These are phyloP conservation scores for Drosophila albomicans DNA, from an alignment of 1,140 invertebrate genomes.

Conservation along the genomic window DNA sequence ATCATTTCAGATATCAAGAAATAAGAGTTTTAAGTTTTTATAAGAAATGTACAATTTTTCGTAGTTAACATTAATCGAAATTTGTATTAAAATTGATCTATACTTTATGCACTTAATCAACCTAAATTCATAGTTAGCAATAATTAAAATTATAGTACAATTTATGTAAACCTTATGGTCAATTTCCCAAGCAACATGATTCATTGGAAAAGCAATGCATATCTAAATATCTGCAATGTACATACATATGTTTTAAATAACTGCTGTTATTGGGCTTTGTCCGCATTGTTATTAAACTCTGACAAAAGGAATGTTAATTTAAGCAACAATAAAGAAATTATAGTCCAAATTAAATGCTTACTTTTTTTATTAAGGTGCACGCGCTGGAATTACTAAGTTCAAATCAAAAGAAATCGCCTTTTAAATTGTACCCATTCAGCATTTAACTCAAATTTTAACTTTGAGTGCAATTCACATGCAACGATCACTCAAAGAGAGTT, in stretches of 20 bases:
- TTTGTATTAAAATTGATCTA: too few relatives aligned
- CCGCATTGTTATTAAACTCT: neutral
- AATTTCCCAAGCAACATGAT: neutral
- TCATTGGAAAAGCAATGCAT: neutral
- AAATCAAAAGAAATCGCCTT: neutral
- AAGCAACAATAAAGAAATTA: neutral
- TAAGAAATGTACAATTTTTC: too few relatives aligned
- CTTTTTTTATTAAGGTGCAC: neutral
- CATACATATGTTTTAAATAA: neutral
- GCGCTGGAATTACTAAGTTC: neutral
- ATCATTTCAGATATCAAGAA: too few relatives aligned
- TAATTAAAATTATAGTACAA: conserved; percentile 3
- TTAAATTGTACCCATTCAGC: neutral
- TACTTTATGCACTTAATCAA: too few relatives aligned
- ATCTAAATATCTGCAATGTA: neutral
- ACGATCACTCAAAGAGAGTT: neutral
- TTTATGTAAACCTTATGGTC: too few relatives aligned
- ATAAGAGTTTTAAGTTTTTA: too few relatives aligned
- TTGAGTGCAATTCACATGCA: neutral
- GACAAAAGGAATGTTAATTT: neutral
- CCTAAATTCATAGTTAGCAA: neutral
- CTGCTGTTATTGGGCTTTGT: neutral
- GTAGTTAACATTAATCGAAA: too few relatives aligned
- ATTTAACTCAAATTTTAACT: neutral
- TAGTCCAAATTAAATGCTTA: neutral